Conservation (phyloP, 92 coral and sea anemone genomes). For the Hydrozoanthus gracilis region DNA sequence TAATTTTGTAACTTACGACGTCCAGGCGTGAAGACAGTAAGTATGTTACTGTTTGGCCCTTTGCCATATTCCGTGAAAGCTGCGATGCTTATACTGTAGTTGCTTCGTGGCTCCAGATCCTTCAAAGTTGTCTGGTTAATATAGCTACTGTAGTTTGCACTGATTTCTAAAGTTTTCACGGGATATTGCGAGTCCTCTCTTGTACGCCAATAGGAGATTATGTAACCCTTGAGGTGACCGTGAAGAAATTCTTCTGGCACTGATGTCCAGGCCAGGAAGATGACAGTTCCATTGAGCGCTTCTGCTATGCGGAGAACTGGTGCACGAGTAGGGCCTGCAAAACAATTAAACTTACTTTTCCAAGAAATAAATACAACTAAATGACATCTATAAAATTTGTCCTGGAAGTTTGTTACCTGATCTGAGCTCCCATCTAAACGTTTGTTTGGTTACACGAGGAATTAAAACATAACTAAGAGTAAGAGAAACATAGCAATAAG, state of each 20-base stretch:
- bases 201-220: slow-evolving; percentile 1
- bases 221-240: slow-evolving; percentile 51
- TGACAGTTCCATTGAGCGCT: slow-evolving; percentile 44
- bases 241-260: slow-evolving; percentile 49
- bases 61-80: slow-evolving; percentile 56
- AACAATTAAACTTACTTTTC: neutral
- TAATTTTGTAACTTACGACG: neutral
- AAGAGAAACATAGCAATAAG: no score
- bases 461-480: no score
- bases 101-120: slow-evolving; percentile 54
- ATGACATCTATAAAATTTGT: no score
- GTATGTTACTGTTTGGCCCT: slow-evolving; percentile 54
- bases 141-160: neutral
- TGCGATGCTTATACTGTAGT: slow-evolving; percentile 51
- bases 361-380: no score
- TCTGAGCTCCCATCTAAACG: no score
- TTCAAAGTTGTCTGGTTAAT: neutral
- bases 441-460: no score
- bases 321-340: slow-evolving; percentile 50
- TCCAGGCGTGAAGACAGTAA: slow-evolving; percentile 48
- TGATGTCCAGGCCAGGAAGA: slow-evolving; percentile 57
- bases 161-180: neutral
- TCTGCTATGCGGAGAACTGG: slow-evolving; percentile 40
- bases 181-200: neutral
- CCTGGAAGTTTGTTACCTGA: no score